These are phyloP conservation scores for Chaetodon auriga DNA, from an alignment of 2,113 vertebrate species.

Conservation along the genomic window DNA sequence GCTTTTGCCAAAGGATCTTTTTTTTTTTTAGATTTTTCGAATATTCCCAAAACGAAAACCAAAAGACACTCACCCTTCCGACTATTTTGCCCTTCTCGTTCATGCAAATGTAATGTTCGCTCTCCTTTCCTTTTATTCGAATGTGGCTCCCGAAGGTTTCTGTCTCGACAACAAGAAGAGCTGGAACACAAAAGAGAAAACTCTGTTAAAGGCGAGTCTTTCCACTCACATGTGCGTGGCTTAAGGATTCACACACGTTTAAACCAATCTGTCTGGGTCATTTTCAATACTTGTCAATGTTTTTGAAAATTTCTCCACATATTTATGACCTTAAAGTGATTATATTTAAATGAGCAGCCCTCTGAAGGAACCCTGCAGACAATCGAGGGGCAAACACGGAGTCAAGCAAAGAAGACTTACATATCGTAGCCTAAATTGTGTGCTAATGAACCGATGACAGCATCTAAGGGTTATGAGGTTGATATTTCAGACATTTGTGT, in stretches of 20 bases:
- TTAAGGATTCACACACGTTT: background rate
- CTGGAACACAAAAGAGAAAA: constrained; percentile 71
- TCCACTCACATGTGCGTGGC: background rate
- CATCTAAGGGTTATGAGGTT: background rate
- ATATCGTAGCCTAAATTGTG: background rate
- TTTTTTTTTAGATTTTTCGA: background rate
- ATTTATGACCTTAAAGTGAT: background rate
- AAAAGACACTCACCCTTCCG: constrained; percentile 81
- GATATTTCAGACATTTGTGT: background rate
- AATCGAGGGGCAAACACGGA: background rate
- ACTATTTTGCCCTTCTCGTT: constrained; percentile 87
- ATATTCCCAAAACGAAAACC: background rate
- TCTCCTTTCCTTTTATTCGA: constrained; percentile 88
- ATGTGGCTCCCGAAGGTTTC: constrained; percentile 88
- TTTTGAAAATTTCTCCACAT: background rate
- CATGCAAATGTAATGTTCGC: constrained; percentile 89
- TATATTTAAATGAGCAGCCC: background rate
- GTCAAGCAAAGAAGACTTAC: background rate
- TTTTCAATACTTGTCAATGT: background rate
- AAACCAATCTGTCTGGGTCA: background rate
- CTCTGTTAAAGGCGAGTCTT: constrained; percentile 20
- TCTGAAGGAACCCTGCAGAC: background rate
- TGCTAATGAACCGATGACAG: background rate
- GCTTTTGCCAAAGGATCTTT: background rate
- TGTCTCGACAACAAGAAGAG: constrained; percentile 87